Percentiles rank a stretch among this genome's conserved stretches.
phyloP scores from a whole-genome alignment of 2,797 vertebrate genomes.

The Loris lydekkerianus region DNA sequence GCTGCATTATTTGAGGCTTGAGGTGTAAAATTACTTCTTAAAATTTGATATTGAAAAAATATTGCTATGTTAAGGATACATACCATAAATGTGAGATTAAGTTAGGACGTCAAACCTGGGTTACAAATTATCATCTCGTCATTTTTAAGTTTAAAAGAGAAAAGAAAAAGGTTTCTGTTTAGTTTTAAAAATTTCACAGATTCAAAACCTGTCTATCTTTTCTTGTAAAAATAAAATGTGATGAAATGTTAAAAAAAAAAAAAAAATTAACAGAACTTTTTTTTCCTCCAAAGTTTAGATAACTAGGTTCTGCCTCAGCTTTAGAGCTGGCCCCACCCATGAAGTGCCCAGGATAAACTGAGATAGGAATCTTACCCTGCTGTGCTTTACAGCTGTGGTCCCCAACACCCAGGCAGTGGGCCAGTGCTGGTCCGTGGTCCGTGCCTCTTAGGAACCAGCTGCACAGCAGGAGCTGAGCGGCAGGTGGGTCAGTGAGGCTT shows the following conservation, averaged over 20 bases:
- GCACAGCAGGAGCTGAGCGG: too few species aligned
- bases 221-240: too few species aligned
- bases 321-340: not conserved
- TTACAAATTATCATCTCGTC: not conserved
- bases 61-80: not conserved
- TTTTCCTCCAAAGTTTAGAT: not conserved
- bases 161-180: not conserved
- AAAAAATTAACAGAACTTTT: not conserved
- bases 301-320: not conserved
- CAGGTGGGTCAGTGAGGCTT: too few species aligned
- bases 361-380: not conserved
- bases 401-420: too few species aligned
- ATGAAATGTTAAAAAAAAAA: too few species aligned
- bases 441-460: too few species aligned
- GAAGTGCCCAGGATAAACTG: not conserved
- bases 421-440: too few species aligned
- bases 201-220: too few species aligned
- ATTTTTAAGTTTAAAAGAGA: conserved; percentile 3
- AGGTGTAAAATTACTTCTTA: not conserved
- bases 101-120: not conserved
- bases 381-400: not conserved
- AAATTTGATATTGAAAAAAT: not conserved
- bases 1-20: not conserved
- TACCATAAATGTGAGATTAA: not conserved
- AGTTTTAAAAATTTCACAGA: not conserved